Evolutionary conservation across 2,888 invertebrate species (phyloP).

Genomic region (Dryococelus australis): DNA sequence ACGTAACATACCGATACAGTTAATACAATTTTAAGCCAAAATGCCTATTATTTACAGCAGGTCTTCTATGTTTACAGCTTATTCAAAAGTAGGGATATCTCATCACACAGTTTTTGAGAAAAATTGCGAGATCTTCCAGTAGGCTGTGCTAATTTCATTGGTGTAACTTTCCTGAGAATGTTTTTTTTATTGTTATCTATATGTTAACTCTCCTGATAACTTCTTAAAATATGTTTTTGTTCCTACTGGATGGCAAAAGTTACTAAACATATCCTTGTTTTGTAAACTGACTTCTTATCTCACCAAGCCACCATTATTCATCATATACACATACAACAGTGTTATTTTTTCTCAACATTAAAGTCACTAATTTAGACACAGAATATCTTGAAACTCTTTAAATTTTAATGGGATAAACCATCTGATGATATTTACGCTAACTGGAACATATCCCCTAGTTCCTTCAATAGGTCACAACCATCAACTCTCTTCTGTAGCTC

Average conservation of each 20-base stretch:
- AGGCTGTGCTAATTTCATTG: neutral
- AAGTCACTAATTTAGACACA: neutral
- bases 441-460: slow-evolving; percentile 7
- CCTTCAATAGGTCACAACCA: neutral
- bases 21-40: neutral
- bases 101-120: slow-evolving; percentile 12
- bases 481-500: neutral
- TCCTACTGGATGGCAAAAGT: neutral
- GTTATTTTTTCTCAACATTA: neutral
- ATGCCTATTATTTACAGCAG: neutral
- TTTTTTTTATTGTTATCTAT: neutral
- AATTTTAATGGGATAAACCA: neutral
- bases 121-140: neutral
- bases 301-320: neutral
- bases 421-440: neutral
- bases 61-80: neutral
- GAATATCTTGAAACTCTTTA: neutral
- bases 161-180: neutral
- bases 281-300: neutral
- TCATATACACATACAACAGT: slow-evolving; percentile 20
- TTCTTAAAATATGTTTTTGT: neutral
- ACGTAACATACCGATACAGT: neutral
- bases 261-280: slow-evolving; percentile 17
- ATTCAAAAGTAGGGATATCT: neutral
- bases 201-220: neutral